Evolutionary conservation across 1,140 invertebrate species (phyloP), one percentile per base, ranked within the genome.

Genomic region (Heliothis subflexa): DNA sequence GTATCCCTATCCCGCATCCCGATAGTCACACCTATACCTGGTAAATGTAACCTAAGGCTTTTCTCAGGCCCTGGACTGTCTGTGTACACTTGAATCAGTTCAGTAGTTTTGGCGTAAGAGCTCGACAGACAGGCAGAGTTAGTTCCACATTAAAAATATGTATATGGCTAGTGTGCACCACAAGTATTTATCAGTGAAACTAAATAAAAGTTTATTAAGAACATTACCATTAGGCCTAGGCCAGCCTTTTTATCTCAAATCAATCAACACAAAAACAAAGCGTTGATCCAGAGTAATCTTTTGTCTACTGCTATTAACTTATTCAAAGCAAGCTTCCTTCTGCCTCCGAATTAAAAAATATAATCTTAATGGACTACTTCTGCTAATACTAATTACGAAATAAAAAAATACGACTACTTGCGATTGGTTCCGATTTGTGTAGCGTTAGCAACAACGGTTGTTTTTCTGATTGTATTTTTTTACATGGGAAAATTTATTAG

Each of bases 371-470:
- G 87, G 88, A 85, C 81, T 84, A 80, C 74, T 80, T 81, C 64
- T 83, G 75, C 82, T 88, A 83, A 89, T 89, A 85, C 85, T 89
- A 88, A 89, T 89, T 91, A 88, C 86, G 75, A 78, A 86, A 86
- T 84, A 87, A 86, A 85, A 86, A 86, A 83, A 70, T 81, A 79
- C 79, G 77, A 84, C 55, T 57, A 80, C 1, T 61, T 21, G 78
- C 76, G 85, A 91, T 91, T 87, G 89, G 85, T 80, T 84, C 72
- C 84, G 87, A 87, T 90, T 82, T 77, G 28, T 25, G 85, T 85
- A 89, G 40, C 55, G 85, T 82, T 18, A 66, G 80, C 55, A 68
- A 72, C 81, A 86, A 62, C 79, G 79, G 10, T 12, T 16, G 10
- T 7, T 21, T 14, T 14, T 3, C 12, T 45, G 1, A 25, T 25